These are phyloP conservation scores for Blastomussa wellsi DNA, from an alignment of 92 coral and sea anemone species.

Conservation along the genomic window DNA sequence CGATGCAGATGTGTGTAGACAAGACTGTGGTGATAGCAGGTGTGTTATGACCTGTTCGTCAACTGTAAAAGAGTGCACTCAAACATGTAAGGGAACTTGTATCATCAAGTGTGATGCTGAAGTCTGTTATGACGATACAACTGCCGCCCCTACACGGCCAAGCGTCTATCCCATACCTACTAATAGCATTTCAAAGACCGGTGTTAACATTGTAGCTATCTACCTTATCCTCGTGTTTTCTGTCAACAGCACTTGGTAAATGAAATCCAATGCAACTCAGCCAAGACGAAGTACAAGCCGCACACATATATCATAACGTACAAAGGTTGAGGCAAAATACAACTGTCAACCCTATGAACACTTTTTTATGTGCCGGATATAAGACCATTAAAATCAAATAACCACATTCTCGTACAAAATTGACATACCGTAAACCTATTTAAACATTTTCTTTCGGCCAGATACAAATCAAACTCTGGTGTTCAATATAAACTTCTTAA, in stretches of 20 bases:
- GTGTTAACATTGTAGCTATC: neutral
- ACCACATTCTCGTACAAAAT: neutral
- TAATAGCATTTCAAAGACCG: neutral
- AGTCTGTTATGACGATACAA: neutral
- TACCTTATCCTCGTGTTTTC: neutral
- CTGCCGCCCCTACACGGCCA: neutral
- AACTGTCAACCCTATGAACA: too few relatives aligned
- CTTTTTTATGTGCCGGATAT: too few relatives aligned
- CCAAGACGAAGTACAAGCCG: too few relatives aligned
- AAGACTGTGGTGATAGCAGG: constrained; percentile 1
- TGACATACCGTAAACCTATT: neutral
- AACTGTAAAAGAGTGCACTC: constrained; percentile 7
- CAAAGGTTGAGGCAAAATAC: too few relatives aligned
- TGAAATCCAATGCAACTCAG: too few relatives aligned
- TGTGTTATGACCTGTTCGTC: constrained; percentile 8
- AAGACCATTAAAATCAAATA: too few relatives aligned
- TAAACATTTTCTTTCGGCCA: neutral
- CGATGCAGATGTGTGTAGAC: constrained; percentile 11
- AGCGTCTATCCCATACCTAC: neutral
- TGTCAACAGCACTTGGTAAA: too few relatives aligned
- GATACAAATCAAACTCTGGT: neutral
- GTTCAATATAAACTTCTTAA: neutral
- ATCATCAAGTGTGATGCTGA: neutral
- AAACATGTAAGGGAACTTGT: neutral
- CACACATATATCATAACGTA: too few relatives aligned